These are phyloP conservation scores for Rotaria sp. DNA, from an alignment of 2,888 invertebrate species.

Conservation along the genomic window DNA sequence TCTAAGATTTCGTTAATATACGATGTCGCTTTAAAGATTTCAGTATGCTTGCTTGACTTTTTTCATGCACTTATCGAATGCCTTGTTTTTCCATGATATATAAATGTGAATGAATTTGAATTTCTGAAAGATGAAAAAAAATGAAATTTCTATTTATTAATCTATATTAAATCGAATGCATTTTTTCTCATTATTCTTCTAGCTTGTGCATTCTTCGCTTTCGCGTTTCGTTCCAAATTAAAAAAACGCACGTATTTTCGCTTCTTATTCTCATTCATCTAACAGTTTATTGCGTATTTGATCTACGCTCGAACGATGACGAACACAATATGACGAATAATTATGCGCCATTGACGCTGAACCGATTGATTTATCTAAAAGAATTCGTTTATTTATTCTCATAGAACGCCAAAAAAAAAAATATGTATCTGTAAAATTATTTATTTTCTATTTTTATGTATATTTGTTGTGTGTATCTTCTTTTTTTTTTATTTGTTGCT, in stretches of 20 bases:
- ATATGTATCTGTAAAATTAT: not conserved
- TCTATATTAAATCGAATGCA: not conserved
- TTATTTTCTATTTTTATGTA: not conserved
- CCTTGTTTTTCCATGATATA: not conserved
- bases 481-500: not conserved
- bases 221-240: not conserved
- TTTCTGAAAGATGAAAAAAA: not conserved
- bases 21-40: too few relatives aligned
- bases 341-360: not conserved
- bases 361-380: not conserved
- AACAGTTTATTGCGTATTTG: not conserved
- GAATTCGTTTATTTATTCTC: not conserved
- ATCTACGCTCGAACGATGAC: not conserved
- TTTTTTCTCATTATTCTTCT: not conserved
- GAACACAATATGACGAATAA: conserved; percentile 2
- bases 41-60: too few relatives aligned
- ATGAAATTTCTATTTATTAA: not conserved
- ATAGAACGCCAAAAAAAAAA: not conserved
- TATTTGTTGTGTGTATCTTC: not conserved
- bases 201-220: not conserved
- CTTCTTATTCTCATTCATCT: not conserved
- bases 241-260: not conserved
- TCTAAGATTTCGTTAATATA: too few relatives aligned
- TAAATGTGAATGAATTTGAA: not conserved
- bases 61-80: too few relatives aligned